Conservation (phyloP, 2,113 vertebrate genomes). For the Sphyrna mokarran region DNA sequence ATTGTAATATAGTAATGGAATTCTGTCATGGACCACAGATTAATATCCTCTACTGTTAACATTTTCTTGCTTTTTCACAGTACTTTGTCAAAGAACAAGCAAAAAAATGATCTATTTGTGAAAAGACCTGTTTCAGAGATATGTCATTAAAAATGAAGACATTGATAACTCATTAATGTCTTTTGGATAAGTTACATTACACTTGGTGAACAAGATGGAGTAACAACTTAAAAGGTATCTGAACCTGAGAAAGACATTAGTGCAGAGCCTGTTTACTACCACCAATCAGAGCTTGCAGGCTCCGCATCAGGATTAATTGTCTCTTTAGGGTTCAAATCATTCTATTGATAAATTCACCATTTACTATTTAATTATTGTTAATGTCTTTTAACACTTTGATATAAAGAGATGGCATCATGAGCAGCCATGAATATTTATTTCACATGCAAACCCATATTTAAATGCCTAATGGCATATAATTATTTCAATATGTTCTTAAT, state of each 20-base stretch:
- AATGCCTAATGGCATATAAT: background rate
- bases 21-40: background rate
- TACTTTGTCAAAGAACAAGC: background rate
- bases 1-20: background rate
- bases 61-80: background rate
- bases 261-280: background rate
- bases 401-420: background rate
- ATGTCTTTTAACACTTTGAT: background rate
- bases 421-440: background rate
- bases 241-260: background rate
- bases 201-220: slow-evolving; percentile 2
- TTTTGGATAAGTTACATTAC: background rate
- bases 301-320: background rate
- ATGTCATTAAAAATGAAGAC: background rate
- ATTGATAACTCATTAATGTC: background rate
- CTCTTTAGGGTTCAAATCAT: background rate
- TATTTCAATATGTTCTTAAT: background rate
- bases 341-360: background rate
- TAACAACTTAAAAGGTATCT: background rate
- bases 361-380: background rate
- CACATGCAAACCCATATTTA: background rate
- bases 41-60: background rate
- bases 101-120: background rate
- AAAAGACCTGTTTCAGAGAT: background rate
- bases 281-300: background rate